phyloP scores from a whole-genome alignment of 2,888 invertebrate species.

The Stegophylla sp. region DNA sequence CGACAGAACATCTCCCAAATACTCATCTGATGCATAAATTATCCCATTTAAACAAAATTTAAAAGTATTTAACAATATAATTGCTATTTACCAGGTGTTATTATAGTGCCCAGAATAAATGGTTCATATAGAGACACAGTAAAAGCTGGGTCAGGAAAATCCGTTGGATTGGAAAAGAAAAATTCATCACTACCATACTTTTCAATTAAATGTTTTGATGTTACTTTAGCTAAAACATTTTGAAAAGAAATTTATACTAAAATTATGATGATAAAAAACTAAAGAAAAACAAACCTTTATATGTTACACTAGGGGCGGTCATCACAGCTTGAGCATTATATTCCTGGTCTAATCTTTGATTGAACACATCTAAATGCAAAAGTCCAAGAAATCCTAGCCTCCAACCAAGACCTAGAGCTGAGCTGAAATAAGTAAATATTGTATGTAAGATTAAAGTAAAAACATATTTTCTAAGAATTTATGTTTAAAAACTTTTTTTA shows the following conservation, averaged over 20 bases:
- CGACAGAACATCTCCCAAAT: slow-evolving; percentile 54
- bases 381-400: slow-evolving; percentile 85
- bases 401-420: slow-evolving; percentile 89
- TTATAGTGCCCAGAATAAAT: slow-evolving; percentile 85
- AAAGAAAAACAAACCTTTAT: slow-evolving; percentile 69
- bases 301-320: slow-evolving; percentile 86
- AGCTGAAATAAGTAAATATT: slow-evolving; percentile 67
- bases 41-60: not conserved
- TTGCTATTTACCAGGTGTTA: slow-evolving; percentile 73
- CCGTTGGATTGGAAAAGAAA: slow-evolving; percentile 77
- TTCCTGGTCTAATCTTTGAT: slow-evolving; percentile 84
- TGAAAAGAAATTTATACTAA: slow-evolving; percentile 29
- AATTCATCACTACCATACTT: slow-evolving; percentile 71
- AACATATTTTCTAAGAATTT: not conserved
- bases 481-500: not conserved
- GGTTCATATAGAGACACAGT: slow-evolving; percentile 85
- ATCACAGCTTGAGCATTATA: slow-evolving; percentile 81
- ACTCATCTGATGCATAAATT: slow-evolving; percentile 49
- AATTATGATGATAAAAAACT: not conserved
- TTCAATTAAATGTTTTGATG: slow-evolving; percentile 75
- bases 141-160: slow-evolving; percentile 73
- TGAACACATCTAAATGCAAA: slow-evolving; percentile 87
- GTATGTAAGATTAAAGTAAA: not conserved
- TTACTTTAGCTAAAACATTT: slow-evolving; percentile 70
- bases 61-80: not conserved